Evolutionary conservation across 2,888 invertebrate genomes (phyloP), one percentile per base, ranked within the genome.

Genomic region (Hydroisotoma schaefferi): DNA sequence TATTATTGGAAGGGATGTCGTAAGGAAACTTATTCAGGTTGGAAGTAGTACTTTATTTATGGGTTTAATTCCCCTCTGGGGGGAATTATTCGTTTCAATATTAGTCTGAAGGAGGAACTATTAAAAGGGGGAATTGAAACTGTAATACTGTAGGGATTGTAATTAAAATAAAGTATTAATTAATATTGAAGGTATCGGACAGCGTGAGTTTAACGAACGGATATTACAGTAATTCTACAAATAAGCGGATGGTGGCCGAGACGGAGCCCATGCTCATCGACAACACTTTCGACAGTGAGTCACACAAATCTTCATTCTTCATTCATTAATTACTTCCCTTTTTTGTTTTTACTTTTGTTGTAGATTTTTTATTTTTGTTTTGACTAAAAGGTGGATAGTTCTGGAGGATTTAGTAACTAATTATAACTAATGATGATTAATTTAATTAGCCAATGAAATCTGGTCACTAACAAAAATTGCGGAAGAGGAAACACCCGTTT

Each of bases 21-120:
- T 90, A 49, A 88, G 89, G 76, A 90, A 90, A 76, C 81, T 90
- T 49, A 87, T 90, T 84, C 89, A 90, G 84, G 90, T 89, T 18
- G 37, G 46, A 10, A 20, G 10, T 6, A 43, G 8, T 33, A 15
- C 15, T 33, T 6, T 10, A 33, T 33, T 33, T 33, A 15, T 33
- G 33, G 15, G 15, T 33, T 10, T 33, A 33, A 33, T 33, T 15
- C 8, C 8, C 8, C 8, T 15, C 15, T 15, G 33, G 8, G 15
- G 15, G 33, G 15, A 33, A 15, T 33, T 33, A 10, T 33, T 10
- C 8, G 8, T 33, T 33, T 33, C 33, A 10, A 33, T 10, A 33
- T 33, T 33, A 33, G 15, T 33, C 33, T 10, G 33, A 8, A 33
- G n/a, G n/a, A n/a, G n/a, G n/a, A n/a, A n/a, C n/a, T n/a, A n/a